Conservation (phyloP, 2,888 invertebrate species). For the Amaurobius ferox region DNA sequence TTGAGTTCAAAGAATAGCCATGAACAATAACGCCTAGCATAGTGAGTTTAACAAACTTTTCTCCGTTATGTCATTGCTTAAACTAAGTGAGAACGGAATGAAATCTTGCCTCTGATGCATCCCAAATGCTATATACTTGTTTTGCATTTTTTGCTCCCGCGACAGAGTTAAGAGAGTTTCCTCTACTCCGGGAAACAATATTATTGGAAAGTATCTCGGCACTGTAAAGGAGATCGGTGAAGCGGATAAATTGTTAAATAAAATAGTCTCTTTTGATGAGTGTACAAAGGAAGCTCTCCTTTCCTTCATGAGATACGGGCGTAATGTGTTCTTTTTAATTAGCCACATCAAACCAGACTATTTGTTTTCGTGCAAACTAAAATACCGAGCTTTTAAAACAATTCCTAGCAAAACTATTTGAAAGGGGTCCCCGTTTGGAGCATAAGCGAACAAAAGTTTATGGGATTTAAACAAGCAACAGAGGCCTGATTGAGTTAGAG, state of each 20-base stretch:
- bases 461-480: slow-evolving; percentile 71
- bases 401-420: slow-evolving; percentile 60
- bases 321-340: slow-evolving; percentile 70
- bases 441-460: slow-evolving; percentile 70
- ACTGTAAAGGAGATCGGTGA: slow-evolving; percentile 21
- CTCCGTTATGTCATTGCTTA: background rate
- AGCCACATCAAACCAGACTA: slow-evolving; percentile 49
- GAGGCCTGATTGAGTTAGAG: slow-evolving; percentile 67
- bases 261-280: slow-evolving; percentile 35
- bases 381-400: slow-evolving; percentile 69
- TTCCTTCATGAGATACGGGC: slow-evolving; percentile 15
- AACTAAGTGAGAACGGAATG: background rate
- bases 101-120: background rate
- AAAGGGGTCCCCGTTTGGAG: slow-evolving; percentile 41
- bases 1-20: background rate
- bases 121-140: background rate
- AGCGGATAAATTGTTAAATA: slow-evolving; percentile 54
- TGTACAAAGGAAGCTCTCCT: slow-evolving; percentile 33
- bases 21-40: background rate
- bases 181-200: slow-evolving; percentile 60
- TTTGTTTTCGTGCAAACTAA: slow-evolving; percentile 68
- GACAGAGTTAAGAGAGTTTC: background rate
- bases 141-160: background rate
- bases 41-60: slow-evolving; percentile 12
- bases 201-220: slow-evolving; percentile 55